Conservation (phyloP, 1,140 invertebrate species). For the Papilio machaon region DNA sequence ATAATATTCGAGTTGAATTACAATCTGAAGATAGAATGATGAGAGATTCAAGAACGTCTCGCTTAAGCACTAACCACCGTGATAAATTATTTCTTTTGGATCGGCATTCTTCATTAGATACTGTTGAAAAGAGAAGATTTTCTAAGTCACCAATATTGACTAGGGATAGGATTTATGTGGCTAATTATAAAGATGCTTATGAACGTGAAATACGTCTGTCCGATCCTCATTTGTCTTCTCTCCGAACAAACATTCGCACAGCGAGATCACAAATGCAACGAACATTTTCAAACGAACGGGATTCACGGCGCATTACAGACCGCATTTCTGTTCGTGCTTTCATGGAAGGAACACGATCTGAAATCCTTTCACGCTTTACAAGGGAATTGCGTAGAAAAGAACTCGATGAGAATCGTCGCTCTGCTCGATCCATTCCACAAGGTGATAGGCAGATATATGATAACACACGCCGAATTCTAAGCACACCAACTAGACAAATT, state of each 20-base stretch:
- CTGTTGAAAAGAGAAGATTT: neutral
- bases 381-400: neutral
- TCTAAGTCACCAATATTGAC: neutral
- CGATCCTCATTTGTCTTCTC: conserved; percentile 3
- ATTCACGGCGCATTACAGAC: neutral
- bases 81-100: neutral
- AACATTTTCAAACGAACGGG: neutral
- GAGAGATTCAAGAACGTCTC: neutral
- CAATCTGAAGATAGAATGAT: neutral
- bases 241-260: neutral
- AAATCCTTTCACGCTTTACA: neutral
- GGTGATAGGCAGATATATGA: neutral
- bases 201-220: neutral
- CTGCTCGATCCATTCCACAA: neutral
- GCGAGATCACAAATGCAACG: neutral
- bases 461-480: neutral
- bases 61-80: neutral
- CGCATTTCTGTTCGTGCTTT: neutral
- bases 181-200: neutral
- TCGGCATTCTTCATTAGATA: neutral
- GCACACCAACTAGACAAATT: neutral
- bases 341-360: neutral
- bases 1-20: neutral
- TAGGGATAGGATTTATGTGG: neutral
- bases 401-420: neutral